Evolutionary conservation across 1,140 invertebrate species (phyloP), one percentile per base, ranked within the genome.

Genomic region (Araneus ventricosus): DNA sequence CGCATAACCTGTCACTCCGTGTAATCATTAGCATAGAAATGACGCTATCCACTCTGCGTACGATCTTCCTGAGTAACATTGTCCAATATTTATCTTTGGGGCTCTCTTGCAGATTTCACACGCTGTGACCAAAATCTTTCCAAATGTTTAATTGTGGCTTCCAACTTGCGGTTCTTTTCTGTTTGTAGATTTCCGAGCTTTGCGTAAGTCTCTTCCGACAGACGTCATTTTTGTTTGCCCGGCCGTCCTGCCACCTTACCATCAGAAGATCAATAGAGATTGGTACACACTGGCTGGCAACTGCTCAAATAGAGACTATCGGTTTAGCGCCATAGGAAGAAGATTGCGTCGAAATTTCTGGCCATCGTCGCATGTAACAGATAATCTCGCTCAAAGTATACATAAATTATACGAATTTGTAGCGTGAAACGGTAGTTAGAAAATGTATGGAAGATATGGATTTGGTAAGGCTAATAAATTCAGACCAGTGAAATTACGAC

Each of bases 11-110:
- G 70, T 20, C 34, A 34, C 14, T 37, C 37, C 70, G 30, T 75
- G 30, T 75, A 75, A 75, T 34, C 30, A 75, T 75, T 75, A 75
- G 30, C 70, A 75, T 75, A 75, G 70, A 75, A 75, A 75, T 37
- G 70, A 75, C 70, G 70, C 70, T 75, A 75, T 75, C 27, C 27
- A 6, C 8, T 30, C 20, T 34, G 34, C 34, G 34, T 75, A 20
- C 70, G 34, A 75, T 30, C 6, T 20, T 75, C 30, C 3, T 27
- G 14, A 5, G 70, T 34, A 75, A 75, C 70, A 34, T 75, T 75
- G 30, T 37, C 34, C 70, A 75, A 75, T 75, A 75, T 75, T 75
- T 75, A 20, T 5, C 17, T 75, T 75, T 37, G 17, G 4, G 70
- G 0, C 0, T 27, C 27, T 34, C 7, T 5, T 17, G 30, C 70